Evolutionary conservation across 1,140 invertebrate genomes (phyloP).

Genomic region (Psilanteris sp.): DNA sequence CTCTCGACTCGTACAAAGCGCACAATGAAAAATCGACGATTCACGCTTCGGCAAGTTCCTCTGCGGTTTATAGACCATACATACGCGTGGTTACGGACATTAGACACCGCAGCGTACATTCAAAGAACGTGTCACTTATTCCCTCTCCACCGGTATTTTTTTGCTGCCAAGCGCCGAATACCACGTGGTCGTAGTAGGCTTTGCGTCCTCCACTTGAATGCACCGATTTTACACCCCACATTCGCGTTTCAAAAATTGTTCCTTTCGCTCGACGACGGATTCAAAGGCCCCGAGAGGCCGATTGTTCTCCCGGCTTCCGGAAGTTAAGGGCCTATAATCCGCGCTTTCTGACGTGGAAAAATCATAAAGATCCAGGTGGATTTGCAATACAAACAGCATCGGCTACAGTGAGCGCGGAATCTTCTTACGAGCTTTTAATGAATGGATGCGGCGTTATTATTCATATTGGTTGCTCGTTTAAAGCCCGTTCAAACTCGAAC

Average conservation of each 20-base stretch:
- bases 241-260: slow-evolving; percentile 14
- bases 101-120: slow-evolving; percentile 48
- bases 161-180: slow-evolving; percentile 1
- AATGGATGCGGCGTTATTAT: slow-evolving; percentile 40
- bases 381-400: slow-evolving; percentile 43
- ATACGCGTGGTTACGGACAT: slow-evolving; percentile 61
- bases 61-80: slow-evolving; percentile 58
- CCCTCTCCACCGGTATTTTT: slow-evolving; percentile 26
- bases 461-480: slow-evolving; percentile 9
- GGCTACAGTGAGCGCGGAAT: slow-evolving; percentile 3
- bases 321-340: slow-evolving; percentile 53
- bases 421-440: slow-evolving; percentile 47
- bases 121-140: slow-evolving; percentile 59
- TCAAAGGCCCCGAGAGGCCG: slow-evolving; percentile 29
- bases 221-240: slow-evolving; percentile 36
- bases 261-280: slow-evolving; percentile 16
- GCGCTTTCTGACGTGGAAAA: slow-evolving; percentile 54
- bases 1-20: slow-evolving; percentile 55
- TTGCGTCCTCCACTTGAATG: slow-evolving; percentile 8
- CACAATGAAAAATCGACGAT: slow-evolving; percentile 63
- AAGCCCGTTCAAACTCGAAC: not conserved
- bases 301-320: slow-evolving; percentile 52
- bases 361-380: slow-evolving; percentile 57
- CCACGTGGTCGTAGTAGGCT: slow-evolving; percentile 45
- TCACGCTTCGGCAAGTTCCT: slow-evolving; percentile 58